Evolutionary conservation across 1,140 invertebrate genomes (phyloP).

Genomic region (Eciton burchellii): DNA sequence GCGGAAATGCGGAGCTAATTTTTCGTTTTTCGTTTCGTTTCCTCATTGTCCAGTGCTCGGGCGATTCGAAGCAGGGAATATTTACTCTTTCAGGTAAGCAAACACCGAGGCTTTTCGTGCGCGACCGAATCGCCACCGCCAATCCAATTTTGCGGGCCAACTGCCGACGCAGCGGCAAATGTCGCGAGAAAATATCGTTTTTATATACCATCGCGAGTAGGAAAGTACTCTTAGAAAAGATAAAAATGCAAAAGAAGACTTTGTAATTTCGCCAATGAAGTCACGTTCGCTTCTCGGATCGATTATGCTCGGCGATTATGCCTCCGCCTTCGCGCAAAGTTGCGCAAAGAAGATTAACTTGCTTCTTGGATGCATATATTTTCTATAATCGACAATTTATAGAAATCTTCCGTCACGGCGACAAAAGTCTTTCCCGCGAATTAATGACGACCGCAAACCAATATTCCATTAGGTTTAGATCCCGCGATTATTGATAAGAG

Average conservation of each 20-base stretch:
- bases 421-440: background rate
- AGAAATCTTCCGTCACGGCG: background rate
- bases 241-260: background rate
- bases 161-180: slow-evolving; percentile 22
- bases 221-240: slow-evolving; percentile 11
- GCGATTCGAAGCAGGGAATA: slow-evolving; percentile 22
- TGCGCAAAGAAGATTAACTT: slow-evolving; percentile 18
- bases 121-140: slow-evolving; percentile 44
- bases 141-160: slow-evolving; percentile 63
- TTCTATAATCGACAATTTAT: background rate
- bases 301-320: slow-evolving; percentile 7
- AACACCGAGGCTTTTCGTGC: slow-evolving; percentile 66
- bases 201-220: background rate
- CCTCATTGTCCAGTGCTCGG: slow-evolving; percentile 55
- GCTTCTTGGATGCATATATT: background rate
- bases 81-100: slow-evolving; percentile 60
- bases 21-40: slow-evolving; percentile 64
- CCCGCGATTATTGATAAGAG: background rate
- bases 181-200: slow-evolving; percentile 42
- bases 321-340: background rate
- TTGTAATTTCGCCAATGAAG: background rate
- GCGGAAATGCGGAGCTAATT: slow-evolving; percentile 62
- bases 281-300: background rate
- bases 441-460: background rate
- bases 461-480: background rate